These are phyloP conservation scores for Alligator mississippiensis DNA, from an alignment of 2,113 vertebrate genomes.

Conservation along the genomic window DNA sequence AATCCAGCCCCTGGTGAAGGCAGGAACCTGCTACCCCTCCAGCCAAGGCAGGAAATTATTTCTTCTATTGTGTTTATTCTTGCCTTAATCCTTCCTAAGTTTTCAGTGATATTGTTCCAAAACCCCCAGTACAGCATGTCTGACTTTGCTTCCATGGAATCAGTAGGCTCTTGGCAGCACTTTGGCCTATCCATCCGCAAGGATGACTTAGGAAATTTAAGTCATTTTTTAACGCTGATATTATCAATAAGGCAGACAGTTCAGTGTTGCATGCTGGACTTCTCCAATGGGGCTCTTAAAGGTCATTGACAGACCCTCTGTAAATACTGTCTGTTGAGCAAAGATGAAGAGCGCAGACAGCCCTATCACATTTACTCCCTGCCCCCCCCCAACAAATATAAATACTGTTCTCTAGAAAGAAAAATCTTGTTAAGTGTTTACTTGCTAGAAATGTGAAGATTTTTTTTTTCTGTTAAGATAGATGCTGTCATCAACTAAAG, in stretches of 20 bases:
- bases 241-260: conserved; percentile 46
- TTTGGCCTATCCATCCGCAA: not conserved
- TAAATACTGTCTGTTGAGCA: not conserved
- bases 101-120: not conserved
- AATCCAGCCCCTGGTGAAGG: too few relatives aligned
- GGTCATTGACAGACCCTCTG: not conserved
- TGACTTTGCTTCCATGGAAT: not conserved
- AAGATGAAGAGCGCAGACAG: not conserved
- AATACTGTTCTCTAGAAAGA: not conserved
- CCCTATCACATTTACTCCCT: not conserved
- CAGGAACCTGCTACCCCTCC: too few relatives aligned
- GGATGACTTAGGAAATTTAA: conserved; percentile 43
- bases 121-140: too few relatives aligned
- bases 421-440: conserved; percentile 2
- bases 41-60: too few relatives aligned
- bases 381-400: not conserved
- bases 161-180: not conserved
- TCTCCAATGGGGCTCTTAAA: not conserved
- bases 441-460: not conserved
- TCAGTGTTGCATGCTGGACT: not conserved
- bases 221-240: conserved; percentile 15
- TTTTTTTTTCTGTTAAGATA: not conserved
- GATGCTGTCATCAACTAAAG: not conserved
- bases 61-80: not conserved
- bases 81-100: not conserved